These are phyloP conservation scores for Mirounga angustirostris DNA, from an alignment of 2,113 vertebrate species.

Conservation along the genomic window DNA sequence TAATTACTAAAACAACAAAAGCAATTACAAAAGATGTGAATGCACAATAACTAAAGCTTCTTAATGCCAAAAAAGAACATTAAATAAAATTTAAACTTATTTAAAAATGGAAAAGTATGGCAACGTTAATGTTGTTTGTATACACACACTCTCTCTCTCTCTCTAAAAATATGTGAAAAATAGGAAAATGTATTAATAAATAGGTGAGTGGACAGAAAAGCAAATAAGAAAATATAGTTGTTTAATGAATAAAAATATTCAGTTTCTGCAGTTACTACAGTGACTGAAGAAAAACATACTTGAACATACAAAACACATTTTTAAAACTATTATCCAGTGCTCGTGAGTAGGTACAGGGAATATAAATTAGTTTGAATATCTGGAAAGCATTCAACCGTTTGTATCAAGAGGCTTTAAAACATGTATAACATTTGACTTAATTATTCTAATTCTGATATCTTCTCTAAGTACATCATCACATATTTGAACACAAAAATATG, in stretches of 20 bases:
- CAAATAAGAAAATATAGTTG: not conserved
- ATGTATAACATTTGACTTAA: not conserved
- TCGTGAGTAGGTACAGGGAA: not conserved
- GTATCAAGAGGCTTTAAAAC: not conserved
- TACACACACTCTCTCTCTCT: not conserved
- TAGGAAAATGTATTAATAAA: not conserved
- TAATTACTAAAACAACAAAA: slow-evolving; percentile 9
- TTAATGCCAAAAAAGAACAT: slow-evolving; percentile 2
- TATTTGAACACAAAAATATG: slow-evolving; percentile 16
- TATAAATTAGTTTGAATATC: not conserved
- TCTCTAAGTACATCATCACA: not conserved
- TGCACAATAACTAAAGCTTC: not conserved
- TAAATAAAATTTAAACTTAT: not conserved
- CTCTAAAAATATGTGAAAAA: not conserved
- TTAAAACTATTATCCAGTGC: not conserved
- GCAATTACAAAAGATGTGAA: not conserved
- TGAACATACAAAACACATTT: not conserved
- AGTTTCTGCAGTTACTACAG: not conserved
- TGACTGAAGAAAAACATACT: not conserved
- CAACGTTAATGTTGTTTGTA: not conserved
- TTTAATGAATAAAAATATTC: not conserved
- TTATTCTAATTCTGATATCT: slow-evolving; percentile 44
- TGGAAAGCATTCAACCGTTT: slow-evolving; percentile 12
- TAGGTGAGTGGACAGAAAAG: not conserved
- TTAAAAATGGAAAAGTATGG: not conserved